Percentiles rank a stretch among this genome's conserved stretches.
phyloP scores from a whole-genome alignment of 2,113 vertebrate species.

The Brachyistius frenatus region DNA sequence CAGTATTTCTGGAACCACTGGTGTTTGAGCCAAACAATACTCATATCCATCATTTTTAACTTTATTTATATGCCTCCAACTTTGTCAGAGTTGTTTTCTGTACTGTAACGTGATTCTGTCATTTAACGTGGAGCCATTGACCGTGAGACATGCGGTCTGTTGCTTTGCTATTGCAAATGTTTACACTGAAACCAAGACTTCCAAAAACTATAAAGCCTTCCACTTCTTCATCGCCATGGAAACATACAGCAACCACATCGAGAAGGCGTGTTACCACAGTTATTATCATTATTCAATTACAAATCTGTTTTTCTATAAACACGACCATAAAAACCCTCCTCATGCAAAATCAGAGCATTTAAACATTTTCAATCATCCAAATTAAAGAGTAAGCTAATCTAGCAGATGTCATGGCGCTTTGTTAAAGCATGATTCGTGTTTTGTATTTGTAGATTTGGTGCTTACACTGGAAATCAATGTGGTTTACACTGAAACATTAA shows the following conservation, averaged over 20 bases:
- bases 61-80: constrained; percentile 2
- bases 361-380: not conserved
- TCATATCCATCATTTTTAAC: not conserved
- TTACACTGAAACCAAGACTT: constrained; percentile 28
- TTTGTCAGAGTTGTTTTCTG: constrained; percentile 16
- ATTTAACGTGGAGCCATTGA: not conserved
- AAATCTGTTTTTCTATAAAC: constrained; percentile 35
- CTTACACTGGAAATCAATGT: constrained; percentile 14
- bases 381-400: constrained; percentile 11
- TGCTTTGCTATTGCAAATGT: constrained; percentile 42
- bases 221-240: not conserved
- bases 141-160: not conserved
- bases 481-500: constrained; percentile 20
- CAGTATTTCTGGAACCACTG: no score
- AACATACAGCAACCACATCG: constrained; percentile 8
- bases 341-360: constrained; percentile 19
- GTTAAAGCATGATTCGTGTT: constrained; percentile 23
- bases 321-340: constrained; percentile 9
- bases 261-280: constrained; percentile 1
- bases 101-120: not conserved
- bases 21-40: not conserved
- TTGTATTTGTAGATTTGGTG: constrained; percentile 8
- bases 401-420: constrained; percentile 1
- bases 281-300: constrained; percentile 18
- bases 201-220: constrained; percentile 22